Conservation (phyloP, 2,113 vertebrate species). For the Crotophaga sulcirostris region DNA sequence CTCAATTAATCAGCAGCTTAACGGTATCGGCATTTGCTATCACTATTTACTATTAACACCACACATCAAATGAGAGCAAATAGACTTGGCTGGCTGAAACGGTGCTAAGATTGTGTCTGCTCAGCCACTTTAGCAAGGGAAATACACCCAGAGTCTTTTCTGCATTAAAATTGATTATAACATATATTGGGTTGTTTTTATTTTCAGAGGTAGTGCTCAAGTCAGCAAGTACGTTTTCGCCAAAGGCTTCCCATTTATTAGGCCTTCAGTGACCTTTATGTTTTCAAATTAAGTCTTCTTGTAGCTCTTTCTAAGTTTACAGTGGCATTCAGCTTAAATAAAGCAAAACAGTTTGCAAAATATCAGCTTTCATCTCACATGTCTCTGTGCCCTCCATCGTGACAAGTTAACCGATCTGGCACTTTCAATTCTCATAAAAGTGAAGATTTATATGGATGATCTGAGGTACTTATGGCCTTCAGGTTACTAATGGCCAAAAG, state of each 20-base stretch:
- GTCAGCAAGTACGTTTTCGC: background rate
- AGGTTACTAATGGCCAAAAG: slow-evolving; percentile 22
- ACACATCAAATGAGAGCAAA: background rate
- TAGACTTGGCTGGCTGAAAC: background rate
- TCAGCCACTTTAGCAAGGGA: background rate
- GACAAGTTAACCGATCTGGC: background rate
- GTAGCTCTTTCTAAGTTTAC: background rate
- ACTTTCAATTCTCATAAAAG: background rate
- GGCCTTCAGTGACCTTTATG: background rate
- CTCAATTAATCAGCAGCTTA: background rate
- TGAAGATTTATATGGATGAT: slow-evolving; percentile 3
- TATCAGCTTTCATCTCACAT: slow-evolving; percentile 22
- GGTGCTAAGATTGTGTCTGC: background rate
- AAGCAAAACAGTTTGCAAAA: slow-evolving; percentile 40
- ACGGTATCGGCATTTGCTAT: background rate
- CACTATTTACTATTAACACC: background rate
- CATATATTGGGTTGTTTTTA: background rate
- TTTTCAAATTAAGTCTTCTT: slow-evolving; percentile 57
- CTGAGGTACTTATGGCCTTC: background rate
- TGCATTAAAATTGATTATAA: background rate
- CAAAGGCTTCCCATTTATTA: slow-evolving; percentile 24
- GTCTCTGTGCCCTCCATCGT: background rate
- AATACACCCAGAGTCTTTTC: background rate
- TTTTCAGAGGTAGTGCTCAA: slow-evolving; percentile 2
- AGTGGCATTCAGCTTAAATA: slow-evolving; percentile 48